Percentiles rank a stretch among this genome's conserved stretches.
Evolutionary conservation across 1,140 invertebrate genomes (phyloP).

Genomic region (Pteromalus puparum): DNA sequence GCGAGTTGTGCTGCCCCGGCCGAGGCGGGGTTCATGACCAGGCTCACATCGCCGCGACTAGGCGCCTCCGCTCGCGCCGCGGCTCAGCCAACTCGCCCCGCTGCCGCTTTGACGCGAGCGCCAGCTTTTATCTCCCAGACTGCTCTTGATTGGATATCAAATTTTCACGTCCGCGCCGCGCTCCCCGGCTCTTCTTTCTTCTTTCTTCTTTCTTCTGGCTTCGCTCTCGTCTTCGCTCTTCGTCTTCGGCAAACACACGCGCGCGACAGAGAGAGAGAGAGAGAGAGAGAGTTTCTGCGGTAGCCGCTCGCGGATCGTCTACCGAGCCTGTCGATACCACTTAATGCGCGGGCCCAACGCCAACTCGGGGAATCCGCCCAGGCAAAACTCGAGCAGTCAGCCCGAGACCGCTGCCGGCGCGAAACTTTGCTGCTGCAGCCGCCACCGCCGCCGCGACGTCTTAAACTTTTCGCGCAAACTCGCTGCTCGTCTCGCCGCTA

Average conservation of each 20-base stretch:
- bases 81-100: not conserved
- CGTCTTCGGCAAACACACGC: not conserved
- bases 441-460: not conserved
- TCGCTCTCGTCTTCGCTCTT: too few relatives aligned
- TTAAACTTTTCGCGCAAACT: constrained; percentile 12
- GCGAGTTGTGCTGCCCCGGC: constrained; percentile 64
- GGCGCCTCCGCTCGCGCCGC: not conserved
- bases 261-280: not conserved
- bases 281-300: not conserved
- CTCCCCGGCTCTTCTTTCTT: not conserved
- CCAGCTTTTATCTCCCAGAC: constrained; percentile 16
- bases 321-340: not conserved
- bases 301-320: not conserved
- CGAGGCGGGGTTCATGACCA: constrained; percentile 74
- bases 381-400: not conserved
- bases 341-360: constrained; percentile 4
- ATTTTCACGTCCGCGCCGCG: not conserved
- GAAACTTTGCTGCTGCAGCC: not conserved
- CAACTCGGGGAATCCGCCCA: not conserved
- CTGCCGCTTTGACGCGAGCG: not conserved
- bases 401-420: not conserved
- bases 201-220: not conserved
- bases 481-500: too few relatives aligned
- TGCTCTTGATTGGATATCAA: constrained; percentile 21
- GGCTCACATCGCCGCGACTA: constrained; percentile 67